A percentile compares a stretch with the other conserved stretches of the same genome.
These are phyloP conservation scores for Heterocephalus glaber DNA, from an alignment of 2,113 vertebrate genomes.

Conservation along the genomic window DNA sequence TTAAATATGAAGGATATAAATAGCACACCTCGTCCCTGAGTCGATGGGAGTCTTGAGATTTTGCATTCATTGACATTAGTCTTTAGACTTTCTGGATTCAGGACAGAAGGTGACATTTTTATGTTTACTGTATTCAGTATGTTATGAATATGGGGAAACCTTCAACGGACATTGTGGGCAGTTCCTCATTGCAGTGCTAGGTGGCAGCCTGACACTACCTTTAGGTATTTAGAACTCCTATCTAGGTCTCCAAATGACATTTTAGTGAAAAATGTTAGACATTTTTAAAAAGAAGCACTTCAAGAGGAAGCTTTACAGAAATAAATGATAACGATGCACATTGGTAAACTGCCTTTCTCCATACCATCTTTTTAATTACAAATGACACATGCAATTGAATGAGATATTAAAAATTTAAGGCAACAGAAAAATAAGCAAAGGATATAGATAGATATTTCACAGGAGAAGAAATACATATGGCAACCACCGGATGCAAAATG, in stretches of 20 bases:
- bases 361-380: slow-evolving; percentile 53
- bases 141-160: slow-evolving; percentile 26
- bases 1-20: not conserved
- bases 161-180: not conserved
- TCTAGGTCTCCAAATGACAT: not conserved
- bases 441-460: slow-evolving; percentile 47
- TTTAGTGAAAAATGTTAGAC: slow-evolving; percentile 28
- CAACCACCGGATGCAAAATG: not conserved
- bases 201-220: slow-evolving; percentile 76
- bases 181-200: slow-evolving; percentile 68
- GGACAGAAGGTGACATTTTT: slow-evolving; percentile 71
- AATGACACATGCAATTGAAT: slow-evolving; percentile 13
- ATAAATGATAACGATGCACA: not conserved
- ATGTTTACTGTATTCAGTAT: slow-evolving; percentile 20
- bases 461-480: slow-evolving; percentile 21
- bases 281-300: not conserved
- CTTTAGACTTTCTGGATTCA: slow-evolving; percentile 62
- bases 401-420: slow-evolving; percentile 44
- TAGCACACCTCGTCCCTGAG: not conserved
- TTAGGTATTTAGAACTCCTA: not conserved
- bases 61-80: slow-evolving; percentile 69
- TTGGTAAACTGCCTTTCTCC: slow-evolving; percentile 44
- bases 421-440: slow-evolving; percentile 44
- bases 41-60: not conserved
- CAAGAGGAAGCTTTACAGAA: slow-evolving; percentile 31